A percentile compares a stretch with the other conserved stretches of the same genome.
These are phyloP conservation scores for Chelidonichthys spinosus DNA, from an alignment of 2,797 vertebrate species.

Conservation along the genomic window DNA sequence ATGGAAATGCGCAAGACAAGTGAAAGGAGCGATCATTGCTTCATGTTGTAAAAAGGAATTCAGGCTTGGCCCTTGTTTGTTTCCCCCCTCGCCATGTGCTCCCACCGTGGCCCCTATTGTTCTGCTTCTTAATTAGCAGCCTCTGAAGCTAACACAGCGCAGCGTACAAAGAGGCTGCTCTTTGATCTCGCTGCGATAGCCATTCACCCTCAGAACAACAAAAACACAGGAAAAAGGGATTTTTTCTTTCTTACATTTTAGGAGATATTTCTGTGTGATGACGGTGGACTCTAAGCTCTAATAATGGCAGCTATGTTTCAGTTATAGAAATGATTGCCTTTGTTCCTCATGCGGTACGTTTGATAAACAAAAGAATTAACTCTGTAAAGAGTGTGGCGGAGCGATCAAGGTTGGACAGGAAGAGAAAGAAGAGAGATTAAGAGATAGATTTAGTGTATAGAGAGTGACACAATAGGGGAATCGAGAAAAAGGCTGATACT, in stretches of 20 bases:
- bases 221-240: constrained; percentile 1
- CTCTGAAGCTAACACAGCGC: constrained; percentile 49
- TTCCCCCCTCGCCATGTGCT: constrained; percentile 34
- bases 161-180: constrained; percentile 28
- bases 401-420: background rate
- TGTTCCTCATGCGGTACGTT: background rate
- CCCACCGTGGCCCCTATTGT: constrained; percentile 58
- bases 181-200: constrained; percentile 50
- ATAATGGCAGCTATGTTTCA: background rate
- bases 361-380: constrained; percentile 4
- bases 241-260: background rate
- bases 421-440: background rate
- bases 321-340: background rate
- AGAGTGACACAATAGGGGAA: constrained; percentile 27
- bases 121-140: constrained; percentile 65
- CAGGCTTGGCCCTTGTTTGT: constrained; percentile 12
- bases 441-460: background rate
- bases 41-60: constrained; percentile 27
- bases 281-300: background rate
- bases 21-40: background rate
- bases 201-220: constrained; percentile 29
- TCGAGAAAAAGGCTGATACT: constrained; percentile 22
- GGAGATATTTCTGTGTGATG: constrained; percentile 14
- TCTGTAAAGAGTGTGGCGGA: background rate
- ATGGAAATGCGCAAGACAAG: background rate